Percentiles rank a stretch among this genome's conserved stretches.
Conservation (phyloP, 2,113 vertebrate genomes). For the Grallaria varia region DNA sequence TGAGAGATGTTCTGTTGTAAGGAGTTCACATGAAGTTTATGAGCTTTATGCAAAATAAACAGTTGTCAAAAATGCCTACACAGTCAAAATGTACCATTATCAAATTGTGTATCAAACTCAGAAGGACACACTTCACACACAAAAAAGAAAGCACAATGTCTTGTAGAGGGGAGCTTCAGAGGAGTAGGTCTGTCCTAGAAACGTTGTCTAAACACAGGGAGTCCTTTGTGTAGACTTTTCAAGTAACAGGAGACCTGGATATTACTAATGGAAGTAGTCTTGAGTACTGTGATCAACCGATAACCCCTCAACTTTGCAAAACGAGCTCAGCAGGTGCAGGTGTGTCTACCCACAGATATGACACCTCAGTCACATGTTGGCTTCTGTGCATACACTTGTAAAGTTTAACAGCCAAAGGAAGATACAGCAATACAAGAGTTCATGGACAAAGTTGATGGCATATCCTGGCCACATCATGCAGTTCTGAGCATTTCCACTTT, state of each 20-base stretch:
- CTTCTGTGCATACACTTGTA: background rate
- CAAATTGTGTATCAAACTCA: background rate
- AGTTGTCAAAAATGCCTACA: background rate
- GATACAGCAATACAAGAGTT: background rate
- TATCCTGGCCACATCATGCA: background rate
- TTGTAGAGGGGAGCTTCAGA: background rate
- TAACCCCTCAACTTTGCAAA: background rate
- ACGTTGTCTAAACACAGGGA: background rate
- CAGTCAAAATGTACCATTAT: background rate
- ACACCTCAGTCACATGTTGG: background rate
- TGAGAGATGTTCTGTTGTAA: background rate
- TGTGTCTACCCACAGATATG: background rate
- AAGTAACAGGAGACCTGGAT: background rate
- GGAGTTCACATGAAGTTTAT: background rate
- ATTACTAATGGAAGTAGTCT: background rate
- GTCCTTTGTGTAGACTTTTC: background rate
- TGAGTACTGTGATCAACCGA: background rate
- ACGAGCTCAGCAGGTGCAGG: background rate
- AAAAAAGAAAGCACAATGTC: background rate
- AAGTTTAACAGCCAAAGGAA: background rate
- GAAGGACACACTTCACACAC: background rate
- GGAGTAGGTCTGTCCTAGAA: background rate
- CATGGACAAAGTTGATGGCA: background rate
- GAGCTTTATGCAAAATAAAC: background rate
- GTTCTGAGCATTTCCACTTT: background rate